These are phyloP conservation scores for Diplosoma virens DNA, from an alignment of 23 tunicate genomes.

Conservation along the genomic window DNA sequence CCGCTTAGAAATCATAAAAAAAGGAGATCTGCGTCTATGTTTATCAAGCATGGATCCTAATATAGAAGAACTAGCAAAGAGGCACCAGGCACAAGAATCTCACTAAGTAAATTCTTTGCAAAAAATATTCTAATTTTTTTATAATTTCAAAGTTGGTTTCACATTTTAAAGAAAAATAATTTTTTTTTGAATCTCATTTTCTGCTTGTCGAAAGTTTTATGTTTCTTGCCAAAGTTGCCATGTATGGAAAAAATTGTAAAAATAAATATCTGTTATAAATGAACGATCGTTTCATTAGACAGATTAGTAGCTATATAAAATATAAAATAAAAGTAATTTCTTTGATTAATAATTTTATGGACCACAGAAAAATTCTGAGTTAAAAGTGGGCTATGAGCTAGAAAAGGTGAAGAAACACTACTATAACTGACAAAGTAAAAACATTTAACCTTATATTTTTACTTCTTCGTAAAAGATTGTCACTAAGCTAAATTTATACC, in stretches of 20 bases:
- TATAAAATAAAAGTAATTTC: background rate
- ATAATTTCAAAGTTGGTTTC: background rate
- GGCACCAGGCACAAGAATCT: background rate
- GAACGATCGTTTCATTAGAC: background rate
- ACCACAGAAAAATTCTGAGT: background rate
- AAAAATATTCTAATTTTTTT: background rate
- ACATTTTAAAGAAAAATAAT: background rate
- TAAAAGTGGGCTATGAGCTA: background rate
- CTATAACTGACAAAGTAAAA: too few relatives aligned
- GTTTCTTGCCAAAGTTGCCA: background rate
- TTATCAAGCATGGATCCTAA: background rate
- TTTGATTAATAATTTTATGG: background rate
- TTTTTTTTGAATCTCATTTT: background rate
- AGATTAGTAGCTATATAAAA: background rate
- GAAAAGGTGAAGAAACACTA: too few relatives aligned
- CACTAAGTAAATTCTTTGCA: background rate
- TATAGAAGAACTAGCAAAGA: background rate
- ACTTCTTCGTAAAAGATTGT: too few relatives aligned
- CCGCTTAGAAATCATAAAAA: background rate
- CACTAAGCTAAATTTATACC: too few relatives aligned
- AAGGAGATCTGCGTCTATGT: background rate
- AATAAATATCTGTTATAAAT: background rate
- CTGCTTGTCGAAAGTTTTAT: background rate
- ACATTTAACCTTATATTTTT: too few relatives aligned
- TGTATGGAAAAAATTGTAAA: background rate